Percentiles rank a stretch among this genome's conserved stretches.
Conservation (phyloP, 2,888 invertebrate genomes). For the Euplexia lucipara region DNA sequence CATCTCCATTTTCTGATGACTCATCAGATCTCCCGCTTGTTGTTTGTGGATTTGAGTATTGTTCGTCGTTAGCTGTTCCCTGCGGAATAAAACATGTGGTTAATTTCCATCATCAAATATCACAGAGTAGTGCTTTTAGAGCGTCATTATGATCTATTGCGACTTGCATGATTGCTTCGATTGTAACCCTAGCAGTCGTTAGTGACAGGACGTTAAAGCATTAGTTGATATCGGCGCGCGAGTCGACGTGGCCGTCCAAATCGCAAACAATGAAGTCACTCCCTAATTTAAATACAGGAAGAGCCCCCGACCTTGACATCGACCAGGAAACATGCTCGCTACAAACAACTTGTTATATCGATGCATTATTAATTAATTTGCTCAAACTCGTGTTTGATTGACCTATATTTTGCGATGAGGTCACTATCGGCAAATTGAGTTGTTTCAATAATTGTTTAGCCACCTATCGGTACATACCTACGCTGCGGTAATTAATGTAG, state of each 20-base stretch:
- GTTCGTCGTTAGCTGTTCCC: conserved; percentile 38
- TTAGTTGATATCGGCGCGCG: conserved; percentile 10
- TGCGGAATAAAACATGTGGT: conserved; percentile 27
- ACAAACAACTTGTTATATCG: conserved; percentile 36
- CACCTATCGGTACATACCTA: conserved; percentile 11
- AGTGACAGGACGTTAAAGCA: conserved; percentile 1
- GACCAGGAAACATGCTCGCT: conserved; percentile 51
- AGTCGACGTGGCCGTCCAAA: conserved; percentile 19
- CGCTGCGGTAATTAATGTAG: conserved; percentile 23
- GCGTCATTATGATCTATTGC: neutral
- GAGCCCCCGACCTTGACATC: conserved; percentile 38
- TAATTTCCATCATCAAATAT: too few species aligned
- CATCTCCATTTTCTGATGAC: conserved; percentile 59
- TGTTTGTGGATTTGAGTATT: conserved; percentile 34
- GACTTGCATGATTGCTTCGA: neutral
- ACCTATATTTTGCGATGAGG: conserved; percentile 56
- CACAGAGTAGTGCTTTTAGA: neutral
- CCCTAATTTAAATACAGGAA: conserved; percentile 56
- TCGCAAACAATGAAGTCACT: conserved; percentile 49
- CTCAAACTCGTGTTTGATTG: conserved; percentile 40
- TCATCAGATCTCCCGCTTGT: conserved; percentile 46
- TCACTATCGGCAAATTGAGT: conserved; percentile 45
- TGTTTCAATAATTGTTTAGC: conserved; percentile 28
- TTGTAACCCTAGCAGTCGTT: neutral
- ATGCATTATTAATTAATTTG: conserved; percentile 46